Base-by-base conservation (phyloP, 2,113 vertebrate species). In the Climacteris rufus region DNA sequence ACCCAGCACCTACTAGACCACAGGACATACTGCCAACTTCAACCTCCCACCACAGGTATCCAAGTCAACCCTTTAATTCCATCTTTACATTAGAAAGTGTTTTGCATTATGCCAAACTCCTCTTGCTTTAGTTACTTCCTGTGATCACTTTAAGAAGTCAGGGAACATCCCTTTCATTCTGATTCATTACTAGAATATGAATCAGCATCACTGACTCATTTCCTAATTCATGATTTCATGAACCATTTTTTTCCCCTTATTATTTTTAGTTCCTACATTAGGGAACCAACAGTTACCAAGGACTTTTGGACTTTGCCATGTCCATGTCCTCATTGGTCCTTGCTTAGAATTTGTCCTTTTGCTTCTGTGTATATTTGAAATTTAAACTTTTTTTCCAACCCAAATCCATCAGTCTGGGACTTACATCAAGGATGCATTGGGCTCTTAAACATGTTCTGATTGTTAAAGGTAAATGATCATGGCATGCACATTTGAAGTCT, bases 201-300 rank as follows among this genome's bases (percentile, higher is more conserved):
- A 91, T 97, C 92, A 94, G 81, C 65, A 84, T 39, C 89, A 15
- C 44, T 90, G 91, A 94, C 84, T 97, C 90, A 91, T 71, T 95
- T 97, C 77, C 87, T 70, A 69, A 77, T 66, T 89, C 64, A 66
- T 75, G 60, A 90, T 83, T 94, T 90, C 86, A 70, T 77, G 59
- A 90, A 68, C 21, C 14, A 40, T 66, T 74, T 79, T 76, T 72
- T 16, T 2, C n/a, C 19, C 45, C 11, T 31, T 80, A 30, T 92
- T 92, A 45, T 66, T 61, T 66, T 80, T 44, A 45, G 56, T 60
- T 49, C 61, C 79, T 77, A 0, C 42, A 22, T 90, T 49, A 86
- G 42, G 44, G 25, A 83, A 66, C 47, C 80, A 91, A 6, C 40
- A 94, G 10, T 83, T 83, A 94, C 39, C 83, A 63, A 93, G 66